phyloP scores from a whole-genome alignment of 2,797 vertebrate species.

The Ptychadena robeensis region DNA sequence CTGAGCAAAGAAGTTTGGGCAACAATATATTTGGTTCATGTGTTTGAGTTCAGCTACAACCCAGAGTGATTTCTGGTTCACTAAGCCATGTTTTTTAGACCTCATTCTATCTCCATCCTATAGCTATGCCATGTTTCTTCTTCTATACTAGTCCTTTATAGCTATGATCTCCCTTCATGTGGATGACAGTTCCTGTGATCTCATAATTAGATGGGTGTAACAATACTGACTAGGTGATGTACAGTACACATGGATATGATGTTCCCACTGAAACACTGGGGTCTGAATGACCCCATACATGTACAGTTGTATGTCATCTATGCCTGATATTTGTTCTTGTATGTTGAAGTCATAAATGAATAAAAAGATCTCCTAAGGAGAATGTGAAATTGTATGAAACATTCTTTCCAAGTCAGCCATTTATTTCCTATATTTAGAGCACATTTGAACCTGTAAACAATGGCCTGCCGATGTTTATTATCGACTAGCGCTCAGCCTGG shows the following conservation, averaged over 20 bases:
- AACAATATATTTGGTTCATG: no score
- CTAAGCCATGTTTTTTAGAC: background rate
- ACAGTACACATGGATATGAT: background rate
- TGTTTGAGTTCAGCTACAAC: no score
- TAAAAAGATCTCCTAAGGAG: background rate
- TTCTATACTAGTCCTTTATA: background rate
- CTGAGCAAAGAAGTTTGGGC: no score
- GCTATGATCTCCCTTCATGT: background rate
- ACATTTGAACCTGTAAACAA: conserved; percentile 44
- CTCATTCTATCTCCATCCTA: no score
- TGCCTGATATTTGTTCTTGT: conserved; percentile 1
- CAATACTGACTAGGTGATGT: background rate
- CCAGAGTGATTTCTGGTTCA: background rate
- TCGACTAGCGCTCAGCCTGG: conserved; percentile 41
- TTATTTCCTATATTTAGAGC: conserved; percentile 52
- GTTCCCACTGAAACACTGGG: background rate
- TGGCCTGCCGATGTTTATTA: conserved; percentile 48
- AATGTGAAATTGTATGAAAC: conserved; percentile 36
- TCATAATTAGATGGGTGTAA: background rate
- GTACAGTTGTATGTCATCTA: background rate
- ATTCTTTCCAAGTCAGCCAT: conserved; percentile 31
- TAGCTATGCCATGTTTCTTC: background rate
- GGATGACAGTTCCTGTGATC: background rate
- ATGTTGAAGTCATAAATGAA: conserved; percentile 1
- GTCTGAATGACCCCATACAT: background rate